Evolutionary conservation across 2,888 invertebrate genomes (phyloP).

Genomic region (Diploptera punctata): DNA sequence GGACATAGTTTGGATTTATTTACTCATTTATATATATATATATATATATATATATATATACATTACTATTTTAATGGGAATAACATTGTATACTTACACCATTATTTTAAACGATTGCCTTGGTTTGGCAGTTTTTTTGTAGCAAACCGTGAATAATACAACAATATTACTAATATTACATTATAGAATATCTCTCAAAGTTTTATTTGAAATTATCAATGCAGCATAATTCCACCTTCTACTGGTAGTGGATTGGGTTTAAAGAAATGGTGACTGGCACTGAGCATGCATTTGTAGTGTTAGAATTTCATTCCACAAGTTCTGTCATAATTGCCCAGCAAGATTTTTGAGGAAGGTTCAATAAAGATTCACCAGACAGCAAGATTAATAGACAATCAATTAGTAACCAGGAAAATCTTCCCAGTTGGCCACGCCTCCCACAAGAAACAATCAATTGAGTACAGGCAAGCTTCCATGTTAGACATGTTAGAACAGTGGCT

Average conservation of each 20-base stretch:
- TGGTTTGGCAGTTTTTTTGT: neutral
- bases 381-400: neutral
- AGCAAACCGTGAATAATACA: neutral
- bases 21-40: too few relatives aligned
- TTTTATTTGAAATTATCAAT: neutral
- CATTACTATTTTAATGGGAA: too few relatives aligned
- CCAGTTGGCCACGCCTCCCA: neutral
- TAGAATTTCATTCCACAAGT: too few relatives aligned
- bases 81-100: too few relatives aligned
- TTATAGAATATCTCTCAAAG: neutral
- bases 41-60: too few relatives aligned
- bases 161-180: neutral
- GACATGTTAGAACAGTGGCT: neutral
- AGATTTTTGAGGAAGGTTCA: neutral
- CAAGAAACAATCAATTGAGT: neutral
- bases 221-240: neutral
- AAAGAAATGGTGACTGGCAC: neutral
- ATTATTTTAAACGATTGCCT: neutral
- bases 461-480: neutral
- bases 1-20: too few relatives aligned
- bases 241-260: neutral
- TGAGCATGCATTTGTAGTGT: neutral
- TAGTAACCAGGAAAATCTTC: neutral
- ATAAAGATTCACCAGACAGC: neutral
- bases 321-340: neutral